Conservation (phyloP, 1,140 invertebrate genomes). For the Caerostris darwini region DNA sequence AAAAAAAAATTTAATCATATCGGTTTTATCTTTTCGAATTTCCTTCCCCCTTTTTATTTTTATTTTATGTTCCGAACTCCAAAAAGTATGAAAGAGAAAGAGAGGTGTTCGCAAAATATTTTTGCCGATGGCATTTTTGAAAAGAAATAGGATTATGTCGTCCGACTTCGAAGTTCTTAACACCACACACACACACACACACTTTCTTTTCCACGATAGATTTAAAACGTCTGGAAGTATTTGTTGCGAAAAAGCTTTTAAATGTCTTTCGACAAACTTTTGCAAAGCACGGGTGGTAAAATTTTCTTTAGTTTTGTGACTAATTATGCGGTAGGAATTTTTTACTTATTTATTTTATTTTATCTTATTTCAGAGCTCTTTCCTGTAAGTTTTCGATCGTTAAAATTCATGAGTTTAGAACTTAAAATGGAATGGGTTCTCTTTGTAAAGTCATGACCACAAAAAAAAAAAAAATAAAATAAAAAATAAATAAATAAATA, state of each 20-base stretch:
- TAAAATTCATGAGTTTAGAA: conserved; percentile 29
- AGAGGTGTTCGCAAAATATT: conserved; percentile 55
- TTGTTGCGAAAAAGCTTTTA: conserved; percentile 54
- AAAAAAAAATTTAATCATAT: conserved; percentile 16
- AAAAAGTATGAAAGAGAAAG: conserved; percentile 39
- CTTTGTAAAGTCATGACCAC: background rate
- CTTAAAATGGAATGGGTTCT: background rate
- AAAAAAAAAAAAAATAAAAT: too few relatives aligned
- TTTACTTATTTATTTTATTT: background rate
- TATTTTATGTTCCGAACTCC: background rate
- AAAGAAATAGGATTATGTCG: conserved; percentile 64
- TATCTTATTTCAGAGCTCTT: background rate
- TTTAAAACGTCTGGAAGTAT: conserved; percentile 27
- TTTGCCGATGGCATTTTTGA: conserved; percentile 37
- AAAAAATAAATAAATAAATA: too few relatives aligned
- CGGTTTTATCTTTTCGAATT: conserved; percentile 36
- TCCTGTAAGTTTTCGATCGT: background rate
- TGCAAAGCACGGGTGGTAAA: background rate
- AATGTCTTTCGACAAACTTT: conserved; percentile 42
- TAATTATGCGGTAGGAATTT: conserved; percentile 35
- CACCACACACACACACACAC: background rate
- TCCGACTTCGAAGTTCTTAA: conserved; percentile 61
- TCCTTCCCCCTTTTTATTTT: background rate
- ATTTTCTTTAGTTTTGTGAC: conserved; percentile 38
- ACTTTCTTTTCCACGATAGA: conserved; percentile 35